These are phyloP conservation scores for Lysandra bellargus DNA, from an alignment of 2,888 invertebrate species.

Conservation along the genomic window DNA sequence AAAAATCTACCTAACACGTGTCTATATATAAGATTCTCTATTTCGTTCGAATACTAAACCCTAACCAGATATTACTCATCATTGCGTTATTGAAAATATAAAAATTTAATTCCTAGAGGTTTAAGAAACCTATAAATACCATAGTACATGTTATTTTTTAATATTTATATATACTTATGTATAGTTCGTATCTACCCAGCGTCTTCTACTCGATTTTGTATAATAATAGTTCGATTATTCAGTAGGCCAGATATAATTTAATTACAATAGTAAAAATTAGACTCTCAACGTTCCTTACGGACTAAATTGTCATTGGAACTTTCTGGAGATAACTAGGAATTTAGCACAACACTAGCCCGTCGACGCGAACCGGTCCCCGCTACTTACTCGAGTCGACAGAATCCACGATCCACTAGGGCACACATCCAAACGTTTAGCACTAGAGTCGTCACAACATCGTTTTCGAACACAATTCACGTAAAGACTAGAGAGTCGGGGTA, in stretches of 20 bases:
- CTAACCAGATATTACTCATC: conserved; percentile 67
- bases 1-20: conserved; percentile 62
- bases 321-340: conserved; percentile 52
- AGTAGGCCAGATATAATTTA: conserved; percentile 69
- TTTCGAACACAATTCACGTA: conserved; percentile 58
- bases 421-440: conserved; percentile 39
- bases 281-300: conserved; percentile 61
- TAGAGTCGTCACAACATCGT: conserved; percentile 44
- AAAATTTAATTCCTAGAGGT: conserved; percentile 74
- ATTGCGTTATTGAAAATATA: conserved; percentile 78
- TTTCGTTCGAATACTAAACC: conserved; percentile 60
- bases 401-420: conserved; percentile 41
- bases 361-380: conserved; percentile 42
- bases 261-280: conserved; percentile 68
- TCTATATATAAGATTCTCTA: conserved; percentile 62
- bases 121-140: conserved; percentile 76
- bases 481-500: conserved; percentile 73
- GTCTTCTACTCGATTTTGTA: conserved; percentile 44
- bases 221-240: conserved; percentile 66
- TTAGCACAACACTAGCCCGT: conserved; percentile 48
- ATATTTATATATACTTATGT: conserved; percentile 66
- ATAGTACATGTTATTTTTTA: conserved; percentile 73
- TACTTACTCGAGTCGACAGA: conserved; percentile 52
- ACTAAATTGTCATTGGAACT: conserved; percentile 55
- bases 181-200: conserved; percentile 49